These are phyloP conservation scores for Cyprinodon tularosa DNA, from an alignment of 2,113 vertebrate species.

Conservation along the genomic window DNA sequence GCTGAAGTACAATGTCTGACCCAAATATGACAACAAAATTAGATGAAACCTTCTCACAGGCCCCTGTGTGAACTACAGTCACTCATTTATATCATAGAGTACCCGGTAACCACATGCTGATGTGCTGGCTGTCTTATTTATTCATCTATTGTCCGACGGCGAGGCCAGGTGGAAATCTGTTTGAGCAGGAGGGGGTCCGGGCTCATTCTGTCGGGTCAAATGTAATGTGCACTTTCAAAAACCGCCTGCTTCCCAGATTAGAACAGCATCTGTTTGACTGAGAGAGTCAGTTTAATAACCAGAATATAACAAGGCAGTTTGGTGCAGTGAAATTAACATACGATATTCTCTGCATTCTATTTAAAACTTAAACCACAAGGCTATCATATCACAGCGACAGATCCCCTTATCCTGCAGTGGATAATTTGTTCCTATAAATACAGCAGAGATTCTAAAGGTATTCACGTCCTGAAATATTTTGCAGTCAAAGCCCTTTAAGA, in stretches of 20 bases:
- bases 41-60: constrained; percentile 20
- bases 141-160: not conserved
- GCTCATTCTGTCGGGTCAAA: not conserved
- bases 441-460: not conserved
- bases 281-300: not conserved
- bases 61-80: constrained; percentile 20
- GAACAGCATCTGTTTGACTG: not conserved
- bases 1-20: constrained; percentile 51
- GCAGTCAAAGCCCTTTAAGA: not conserved
- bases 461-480: not conserved
- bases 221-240: not conserved
- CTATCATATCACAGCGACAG: not conserved
- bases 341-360: not conserved
- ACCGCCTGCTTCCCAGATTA: not conserved
- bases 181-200: not conserved
- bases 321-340: not conserved
- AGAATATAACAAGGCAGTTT: not conserved
- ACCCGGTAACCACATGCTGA: constrained; percentile 20
- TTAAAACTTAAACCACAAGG: not conserved
- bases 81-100: constrained; percentile 28
- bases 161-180: not conserved
- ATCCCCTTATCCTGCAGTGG: not conserved
- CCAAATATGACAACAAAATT: constrained; percentile 62
- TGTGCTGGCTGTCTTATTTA: not conserved
- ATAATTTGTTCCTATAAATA: not conserved